Percentiles rank a stretch among this genome's conserved stretches.
phyloP scores from a whole-genome alignment of 2,797 vertebrate genomes.

The Mus minutoides region DNA sequence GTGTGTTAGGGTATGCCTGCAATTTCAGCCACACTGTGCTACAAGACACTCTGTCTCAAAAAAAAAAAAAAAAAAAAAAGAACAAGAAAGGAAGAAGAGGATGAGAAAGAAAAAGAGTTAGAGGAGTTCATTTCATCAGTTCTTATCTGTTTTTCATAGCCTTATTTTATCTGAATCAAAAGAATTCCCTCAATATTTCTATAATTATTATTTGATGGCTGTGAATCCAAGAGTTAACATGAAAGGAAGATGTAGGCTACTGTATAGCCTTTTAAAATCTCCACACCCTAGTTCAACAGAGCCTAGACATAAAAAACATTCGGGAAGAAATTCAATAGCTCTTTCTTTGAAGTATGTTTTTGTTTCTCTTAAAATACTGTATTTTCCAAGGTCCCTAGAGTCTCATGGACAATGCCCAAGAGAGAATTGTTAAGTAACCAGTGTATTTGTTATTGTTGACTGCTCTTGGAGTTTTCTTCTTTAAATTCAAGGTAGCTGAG shows the following conservation, averaged over 20 bases:
- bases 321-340: conserved; percentile 70
- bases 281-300: conserved; percentile 53
- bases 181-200: background rate
- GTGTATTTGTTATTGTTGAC: conserved; percentile 78
- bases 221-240: conserved; percentile 40
- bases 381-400: conserved; percentile 65
- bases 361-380: conserved; percentile 76
- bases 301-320: conserved; percentile 69
- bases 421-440: conserved; percentile 75
- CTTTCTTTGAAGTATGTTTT: conserved; percentile 74
- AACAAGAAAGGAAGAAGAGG: background rate
- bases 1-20: background rate
- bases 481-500: conserved; percentile 76
- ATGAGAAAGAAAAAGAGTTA: background rate
- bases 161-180: conserved; percentile 30
- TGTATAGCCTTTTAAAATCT: conserved; percentile 58
- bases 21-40: background rate
- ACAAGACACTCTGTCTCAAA: background rate
- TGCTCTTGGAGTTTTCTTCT: conserved; percentile 72
- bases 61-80: background rate
- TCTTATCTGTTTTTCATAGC: background rate
- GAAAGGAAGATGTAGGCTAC: conserved; percentile 34
- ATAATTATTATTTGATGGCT: conserved; percentile 62
- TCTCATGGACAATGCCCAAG: conserved; percentile 73
- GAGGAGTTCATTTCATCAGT: background rate